Base-by-base conservation (phyloP, 2,113 vertebrate species). In the Dermatemys mawii region DNA sequence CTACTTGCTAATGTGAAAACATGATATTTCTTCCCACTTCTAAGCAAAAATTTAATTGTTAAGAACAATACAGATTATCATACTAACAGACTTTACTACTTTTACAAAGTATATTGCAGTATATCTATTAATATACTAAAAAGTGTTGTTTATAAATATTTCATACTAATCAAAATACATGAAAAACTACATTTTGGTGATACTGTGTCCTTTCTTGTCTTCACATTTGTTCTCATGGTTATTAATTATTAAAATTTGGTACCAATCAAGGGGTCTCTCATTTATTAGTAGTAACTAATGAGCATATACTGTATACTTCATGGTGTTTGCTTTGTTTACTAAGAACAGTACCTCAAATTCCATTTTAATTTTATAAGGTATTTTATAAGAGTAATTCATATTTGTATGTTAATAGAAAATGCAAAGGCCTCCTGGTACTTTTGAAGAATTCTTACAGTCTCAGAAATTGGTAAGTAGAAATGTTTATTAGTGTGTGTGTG, bases 391-490 rank as follows among this genome's bases (percentile, higher is more conserved):
- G 13, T 14, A 83, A 5, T 76, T 79, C 32, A 60, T 92, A 13
- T 55, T 93, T 89, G 48, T 96, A 16, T 79, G 83, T 93, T 85
- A 93, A 70, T 86, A 97, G 96, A 93, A 86, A 96, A 94, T 89
- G 29, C 44, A 90, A 60, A 79, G 87, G 21, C 95, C 93, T 84
- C 83, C 94, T 95, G 86, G 32, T 70, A 96, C 32, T 60, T 95
- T 95, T 94, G 93, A 97, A 89, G 96, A 97, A 89, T 98, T 98
- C 85, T 89, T 97, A 87, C 11, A 8, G 22, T 51, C 46, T 94
- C 91, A 97, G 84, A 92, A 91, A 67, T 94, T 96, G 96, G 97
- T 98, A 79, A 97, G 97, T 96, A 83, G 1, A 7, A 1, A 13
- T 84, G 49, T 29, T 83, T 92, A 1, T 81, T 95, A 16, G 1